phyloP scores from a whole-genome alignment of 2,888 invertebrate species.

The Willowsia nigromaculata region DNA sequence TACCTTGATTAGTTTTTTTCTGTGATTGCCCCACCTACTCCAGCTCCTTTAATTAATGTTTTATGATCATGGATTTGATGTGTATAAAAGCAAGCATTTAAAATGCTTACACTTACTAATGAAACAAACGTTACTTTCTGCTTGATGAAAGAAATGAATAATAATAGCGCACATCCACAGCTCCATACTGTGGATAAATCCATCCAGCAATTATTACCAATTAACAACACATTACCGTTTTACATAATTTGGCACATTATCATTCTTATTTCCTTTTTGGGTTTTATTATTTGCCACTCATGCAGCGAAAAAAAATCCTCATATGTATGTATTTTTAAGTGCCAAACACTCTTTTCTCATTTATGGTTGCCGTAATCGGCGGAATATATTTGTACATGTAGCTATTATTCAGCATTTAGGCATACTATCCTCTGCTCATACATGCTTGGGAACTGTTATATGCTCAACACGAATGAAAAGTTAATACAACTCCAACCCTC shows the following conservation, averaged over 20 bases:
- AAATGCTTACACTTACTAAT: no score
- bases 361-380: constrained; percentile 10
- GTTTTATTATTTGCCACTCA: background rate
- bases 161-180: background rate
- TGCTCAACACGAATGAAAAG: constrained; percentile 37
- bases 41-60: constrained; percentile 17
- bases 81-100: background rate
- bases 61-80: constrained; percentile 23
- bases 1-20: constrained; percentile 37
- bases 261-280: constrained; percentile 44
- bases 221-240: constrained; percentile 55
- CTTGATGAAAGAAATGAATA: constrained; percentile 11
- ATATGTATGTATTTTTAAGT: constrained; percentile 25
- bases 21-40: constrained; percentile 10
- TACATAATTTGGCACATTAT: constrained; percentile 50
- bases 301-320: background rate
- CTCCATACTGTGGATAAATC: background rate
- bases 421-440: no score
- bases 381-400: no score
- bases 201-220: constrained; percentile 60
- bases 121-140: background rate
- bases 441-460: no score
- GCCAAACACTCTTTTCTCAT: constrained; percentile 29
- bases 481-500: constrained; percentile 50
- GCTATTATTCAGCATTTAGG: no score